These are phyloP conservation scores for Yoshiicerus persimilis DNA, from an alignment of 1,140 invertebrate species.

Conservation along the genomic window DNA sequence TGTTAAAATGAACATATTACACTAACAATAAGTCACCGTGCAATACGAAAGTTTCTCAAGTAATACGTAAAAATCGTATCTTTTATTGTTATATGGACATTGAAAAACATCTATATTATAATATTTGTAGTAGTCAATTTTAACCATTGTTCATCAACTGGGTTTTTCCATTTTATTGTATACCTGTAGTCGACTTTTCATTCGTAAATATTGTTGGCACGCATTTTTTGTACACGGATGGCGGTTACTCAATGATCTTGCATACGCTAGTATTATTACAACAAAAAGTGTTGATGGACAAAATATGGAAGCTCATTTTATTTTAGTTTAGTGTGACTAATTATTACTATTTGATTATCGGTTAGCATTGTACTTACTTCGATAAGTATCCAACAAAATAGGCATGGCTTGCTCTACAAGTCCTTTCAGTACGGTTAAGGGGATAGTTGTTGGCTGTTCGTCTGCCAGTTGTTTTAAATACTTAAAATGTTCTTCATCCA, in stretches of 20 bases:
- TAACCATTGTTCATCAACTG: not conserved
- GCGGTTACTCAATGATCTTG: not conserved
- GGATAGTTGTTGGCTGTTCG: constrained; percentile 30
- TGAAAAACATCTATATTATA: not conserved
- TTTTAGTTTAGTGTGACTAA: not conserved
- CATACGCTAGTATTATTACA: not conserved
- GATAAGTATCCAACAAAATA: not conserved
- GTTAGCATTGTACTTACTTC: not conserved
- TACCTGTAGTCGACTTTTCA: not conserved
- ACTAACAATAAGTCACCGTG: no score
- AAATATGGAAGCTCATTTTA: not conserved
- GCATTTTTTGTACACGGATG: not conserved
- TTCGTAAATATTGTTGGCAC: not conserved
- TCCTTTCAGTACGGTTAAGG: constrained; percentile 26
- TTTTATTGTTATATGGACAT: no score
- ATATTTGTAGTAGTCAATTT: not conserved
- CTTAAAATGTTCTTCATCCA: constrained; percentile 35
- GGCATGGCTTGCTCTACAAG: not conserved
- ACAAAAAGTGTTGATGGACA: not conserved
- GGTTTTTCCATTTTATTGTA: not conserved
- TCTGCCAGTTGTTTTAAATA: constrained; percentile 35
- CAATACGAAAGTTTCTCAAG: no score
- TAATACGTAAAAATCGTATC: no score
- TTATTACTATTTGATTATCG: not conserved
- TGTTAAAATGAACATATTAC: no score